Evolutionary conservation across 2,797 vertebrate genomes (phyloP).

Genomic region (Lepus townsendii): DNA sequence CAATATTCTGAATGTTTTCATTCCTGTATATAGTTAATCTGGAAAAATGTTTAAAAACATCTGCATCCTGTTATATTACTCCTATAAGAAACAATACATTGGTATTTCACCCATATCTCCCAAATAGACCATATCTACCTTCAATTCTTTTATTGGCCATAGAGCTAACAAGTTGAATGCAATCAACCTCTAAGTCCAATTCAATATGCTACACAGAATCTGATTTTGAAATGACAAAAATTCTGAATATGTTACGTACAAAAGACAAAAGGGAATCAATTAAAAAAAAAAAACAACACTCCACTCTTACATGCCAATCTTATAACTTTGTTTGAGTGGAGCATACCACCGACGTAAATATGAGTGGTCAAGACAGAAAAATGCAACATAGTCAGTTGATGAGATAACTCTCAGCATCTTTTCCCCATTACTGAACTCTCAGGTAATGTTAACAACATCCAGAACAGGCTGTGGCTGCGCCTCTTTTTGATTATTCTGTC

Average conservation of each 20-base stretch:
- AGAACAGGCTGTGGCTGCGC: not conserved
- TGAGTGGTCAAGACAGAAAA: constrained; percentile 14
- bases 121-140: not conserved
- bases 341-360: not conserved
- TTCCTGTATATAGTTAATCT: not conserved
- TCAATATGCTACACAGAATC: not conserved
- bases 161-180: constrained; percentile 3
- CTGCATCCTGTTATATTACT: not conserved
- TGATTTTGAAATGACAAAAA: constrained; percentile 18
- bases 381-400: not conserved
- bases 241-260: not conserved
- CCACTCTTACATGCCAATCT: not conserved
- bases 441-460: constrained; percentile 64
- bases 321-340: constrained; percentile 51
- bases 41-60: not conserved
- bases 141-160: not conserved
- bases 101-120: not conserved
- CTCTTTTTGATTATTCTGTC: constrained; percentile 71
- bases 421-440: constrained; percentile 67
- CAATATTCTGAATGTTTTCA: constrained; percentile 41
- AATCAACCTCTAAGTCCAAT: not conserved
- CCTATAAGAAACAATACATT: not conserved
- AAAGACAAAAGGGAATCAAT: not conserved
- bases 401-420: constrained; percentile 34
- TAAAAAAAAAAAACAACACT: not conserved